Conservation (phyloP, 92 coral and sea anemone species). For the Montipora capitata region DNA sequence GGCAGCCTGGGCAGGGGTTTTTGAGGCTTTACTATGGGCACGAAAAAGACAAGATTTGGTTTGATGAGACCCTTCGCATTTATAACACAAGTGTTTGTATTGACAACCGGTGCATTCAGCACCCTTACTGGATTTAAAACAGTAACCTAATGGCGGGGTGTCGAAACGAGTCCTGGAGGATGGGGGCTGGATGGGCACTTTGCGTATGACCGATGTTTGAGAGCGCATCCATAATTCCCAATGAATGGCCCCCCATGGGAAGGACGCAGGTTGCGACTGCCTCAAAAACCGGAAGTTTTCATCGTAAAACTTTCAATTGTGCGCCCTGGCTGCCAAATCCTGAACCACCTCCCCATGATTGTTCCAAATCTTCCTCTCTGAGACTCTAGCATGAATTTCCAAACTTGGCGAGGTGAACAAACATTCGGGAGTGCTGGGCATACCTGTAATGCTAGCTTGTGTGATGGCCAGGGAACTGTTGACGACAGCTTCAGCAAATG, state of each 20-base stretch:
- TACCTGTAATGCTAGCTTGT: conserved; percentile 24
- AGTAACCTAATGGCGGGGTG: conserved; percentile 30
- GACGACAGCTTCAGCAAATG: conserved; percentile 15
- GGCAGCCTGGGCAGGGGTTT: too few relatives aligned
- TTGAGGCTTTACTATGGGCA: conserved; percentile 5
- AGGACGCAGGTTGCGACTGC: conserved; percentile 52
- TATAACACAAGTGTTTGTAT: conserved; percentile 64
- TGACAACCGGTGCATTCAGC: conserved; percentile 49
- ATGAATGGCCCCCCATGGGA: conserved; percentile 65
- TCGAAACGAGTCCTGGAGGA: conserved; percentile 4
- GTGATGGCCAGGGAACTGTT: conserved; percentile 3
- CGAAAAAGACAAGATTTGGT: conserved; percentile 64
- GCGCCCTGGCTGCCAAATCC: conserved; percentile 50
- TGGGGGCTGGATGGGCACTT: background rate
- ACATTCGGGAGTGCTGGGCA: background rate
- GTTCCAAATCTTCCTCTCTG: conserved; percentile 50
- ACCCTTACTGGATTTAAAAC: conserved; percentile 41
- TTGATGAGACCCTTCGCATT: conserved; percentile 55
- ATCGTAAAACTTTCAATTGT: conserved; percentile 73
- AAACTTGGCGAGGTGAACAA: conserved; percentile 19
- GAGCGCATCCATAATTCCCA: conserved; percentile 75
- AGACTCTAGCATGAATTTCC: conserved; percentile 26
- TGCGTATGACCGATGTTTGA: conserved; percentile 17
- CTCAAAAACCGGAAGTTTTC: conserved; percentile 66
- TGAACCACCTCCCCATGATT: background rate